Evolutionary conservation across 1,140 invertebrate species (phyloP).

Genomic region (Holcopasites calliopsidis): DNA sequence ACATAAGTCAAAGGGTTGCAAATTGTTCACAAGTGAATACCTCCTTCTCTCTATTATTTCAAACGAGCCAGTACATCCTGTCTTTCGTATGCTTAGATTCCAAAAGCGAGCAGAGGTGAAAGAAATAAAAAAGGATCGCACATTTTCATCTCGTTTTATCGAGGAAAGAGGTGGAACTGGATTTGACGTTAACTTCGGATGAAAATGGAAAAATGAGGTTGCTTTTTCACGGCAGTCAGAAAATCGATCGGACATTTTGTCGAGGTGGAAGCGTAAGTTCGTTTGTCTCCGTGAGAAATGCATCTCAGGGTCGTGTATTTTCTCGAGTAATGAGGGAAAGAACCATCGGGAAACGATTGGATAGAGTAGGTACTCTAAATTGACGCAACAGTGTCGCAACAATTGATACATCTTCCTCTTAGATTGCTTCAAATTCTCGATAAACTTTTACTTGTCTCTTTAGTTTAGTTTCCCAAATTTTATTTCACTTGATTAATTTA

Average conservation of each 20-base stretch:
- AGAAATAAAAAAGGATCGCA: neutral
- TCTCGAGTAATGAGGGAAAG: conserved; percentile 48
- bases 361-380: conserved; percentile 14
- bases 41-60: neutral
- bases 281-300: conserved; percentile 52
- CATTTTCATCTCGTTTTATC: neutral
- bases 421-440: neutral
- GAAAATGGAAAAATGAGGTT: conserved; percentile 16
- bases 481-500: neutral
- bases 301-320: conserved; percentile 34
- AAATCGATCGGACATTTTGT: conserved; percentile 44
- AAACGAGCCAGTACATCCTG: neutral
- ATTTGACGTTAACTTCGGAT: conserved; percentile 18
- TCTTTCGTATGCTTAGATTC: neutral
- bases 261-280: conserved; percentile 10
- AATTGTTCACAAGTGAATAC: neutral
- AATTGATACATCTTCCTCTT: conserved; percentile 26
- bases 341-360: conserved; percentile 16
- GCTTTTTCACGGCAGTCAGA: conserved; percentile 19
- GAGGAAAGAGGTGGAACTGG: neutral
- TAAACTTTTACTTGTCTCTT: neutral
- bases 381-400: conserved; percentile 5
- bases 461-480: neutral
- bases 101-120: rapidly evolving
- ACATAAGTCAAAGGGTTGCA: neutral